phyloP scores from a whole-genome alignment of 2,113 vertebrate genomes.

The Laterallus jamaicensis region DNA sequence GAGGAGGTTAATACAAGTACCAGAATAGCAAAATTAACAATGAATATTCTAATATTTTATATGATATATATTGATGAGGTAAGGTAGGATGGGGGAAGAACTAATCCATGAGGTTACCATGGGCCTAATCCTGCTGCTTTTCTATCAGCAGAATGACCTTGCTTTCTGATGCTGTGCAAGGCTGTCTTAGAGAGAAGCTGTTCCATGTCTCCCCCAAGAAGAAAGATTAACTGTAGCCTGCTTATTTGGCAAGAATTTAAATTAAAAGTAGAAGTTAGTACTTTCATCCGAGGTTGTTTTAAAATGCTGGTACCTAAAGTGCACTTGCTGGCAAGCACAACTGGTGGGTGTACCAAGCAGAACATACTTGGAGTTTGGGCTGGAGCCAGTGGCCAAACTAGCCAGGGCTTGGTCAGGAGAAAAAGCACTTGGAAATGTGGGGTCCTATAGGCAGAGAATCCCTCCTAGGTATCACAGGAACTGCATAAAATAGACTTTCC shows the following conservation, averaged over 20 bases:
- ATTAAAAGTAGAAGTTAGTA: too few species aligned
- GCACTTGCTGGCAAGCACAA: neutral
- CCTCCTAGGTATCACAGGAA: neutral
- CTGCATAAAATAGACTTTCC: neutral
- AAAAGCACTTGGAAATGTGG: neutral
- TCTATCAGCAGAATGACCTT: neutral
- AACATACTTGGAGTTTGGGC: neutral
- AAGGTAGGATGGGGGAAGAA: rapidly evolving
- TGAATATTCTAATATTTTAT: neutral
- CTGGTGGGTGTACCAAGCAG: neutral
- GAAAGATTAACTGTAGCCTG: neutral
- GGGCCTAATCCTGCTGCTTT: neutral
- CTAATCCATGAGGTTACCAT: rapidly evolving
- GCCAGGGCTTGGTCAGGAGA: neutral
- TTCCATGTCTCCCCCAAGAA: neutral
- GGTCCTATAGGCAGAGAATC: neutral
- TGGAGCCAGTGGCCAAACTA: neutral
- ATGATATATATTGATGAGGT: rapidly evolving
- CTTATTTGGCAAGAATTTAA: neutral
- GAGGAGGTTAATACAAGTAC: neutral
- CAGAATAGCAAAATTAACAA: neutral
- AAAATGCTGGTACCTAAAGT: neutral
- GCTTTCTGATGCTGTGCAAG: neutral
- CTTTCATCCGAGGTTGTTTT: neutral
- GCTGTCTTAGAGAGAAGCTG: neutral